A percentile compares a stretch with the other conserved stretches of the same genome.
Conservation (phyloP, 2,888 invertebrate genomes). For the Drosophila kanekoi region DNA sequence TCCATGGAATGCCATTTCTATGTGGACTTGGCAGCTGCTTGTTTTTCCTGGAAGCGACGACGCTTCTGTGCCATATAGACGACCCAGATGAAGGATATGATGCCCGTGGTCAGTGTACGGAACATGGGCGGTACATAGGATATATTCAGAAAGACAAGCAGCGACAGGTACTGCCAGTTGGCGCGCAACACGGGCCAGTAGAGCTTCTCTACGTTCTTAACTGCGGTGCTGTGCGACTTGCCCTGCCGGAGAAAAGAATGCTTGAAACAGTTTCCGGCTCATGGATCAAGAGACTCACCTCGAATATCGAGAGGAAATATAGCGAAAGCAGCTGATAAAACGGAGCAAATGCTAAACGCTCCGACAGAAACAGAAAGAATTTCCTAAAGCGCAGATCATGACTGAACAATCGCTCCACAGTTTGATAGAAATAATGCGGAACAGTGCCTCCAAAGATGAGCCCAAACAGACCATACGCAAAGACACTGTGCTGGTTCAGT, state of each 20-base stretch:
- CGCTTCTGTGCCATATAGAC: constrained; percentile 90
- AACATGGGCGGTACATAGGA: constrained; percentile 92
- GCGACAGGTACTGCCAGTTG: constrained; percentile 92
- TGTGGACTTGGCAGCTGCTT: constrained; percentile 57
- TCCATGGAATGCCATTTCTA: constrained; percentile 33
- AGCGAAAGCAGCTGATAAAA: constrained; percentile 90
- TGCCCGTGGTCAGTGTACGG: constrained; percentile 90
- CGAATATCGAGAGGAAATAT: constrained; percentile 90
- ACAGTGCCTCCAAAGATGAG: constrained; percentile 92
- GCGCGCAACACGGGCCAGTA: constrained; percentile 89
- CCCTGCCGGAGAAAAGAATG: constrained; percentile 85
- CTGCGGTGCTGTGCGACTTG: constrained; percentile 88
- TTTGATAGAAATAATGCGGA: constrained; percentile 91
- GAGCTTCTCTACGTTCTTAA: constrained; percentile 88
- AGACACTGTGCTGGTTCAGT: constrained; percentile 88
- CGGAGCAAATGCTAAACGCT: constrained; percentile 90
- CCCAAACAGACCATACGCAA: constrained; percentile 91
- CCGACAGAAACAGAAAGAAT: constrained; percentile 88
- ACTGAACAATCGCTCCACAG: constrained; percentile 88
- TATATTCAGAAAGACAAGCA: constrained; percentile 91
- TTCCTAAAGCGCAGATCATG: constrained; percentile 87
- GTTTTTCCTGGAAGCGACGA: constrained; percentile 85
- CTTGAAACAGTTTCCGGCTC: no score
- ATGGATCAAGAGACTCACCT: constrained; percentile 84
- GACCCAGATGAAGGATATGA: constrained; percentile 92